Evolutionary conservation across 2,888 invertebrate species (phyloP), one percentile per base, ranked within the genome.

Genomic region (Amphipoea oculea): DNA sequence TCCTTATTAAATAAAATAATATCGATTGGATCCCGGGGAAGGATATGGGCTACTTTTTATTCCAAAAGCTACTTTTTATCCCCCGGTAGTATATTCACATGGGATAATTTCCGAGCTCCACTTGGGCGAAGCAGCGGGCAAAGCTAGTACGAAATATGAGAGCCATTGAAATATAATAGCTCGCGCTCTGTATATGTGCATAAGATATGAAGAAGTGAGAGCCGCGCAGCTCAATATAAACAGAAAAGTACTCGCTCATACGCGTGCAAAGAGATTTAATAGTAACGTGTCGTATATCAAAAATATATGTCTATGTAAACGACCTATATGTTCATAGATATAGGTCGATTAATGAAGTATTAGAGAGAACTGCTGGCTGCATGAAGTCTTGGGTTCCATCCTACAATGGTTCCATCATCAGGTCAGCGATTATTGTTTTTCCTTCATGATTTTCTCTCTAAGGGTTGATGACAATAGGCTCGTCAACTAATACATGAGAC

Each of bases 191-290:
- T 63, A 17, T 23, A 48, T 45, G 17, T 66, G 20, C 70, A 66
- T 70, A 70, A 40, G 57, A 70, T 57, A 71, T 79, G 65, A 79
- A 70, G 65, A 12, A 29, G 60, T 48, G 42, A 29, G 65, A 62
- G 51, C 57, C 57, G 23, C 29, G 2, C n/a, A 60, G 57, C 40
- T 42, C 66, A 48, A 66, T 79, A 45, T 62, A 36, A 62, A 70
- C 29, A 51, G 9, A 48, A 40, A 70, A 48, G 6, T 40, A 65
- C 42, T 29, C 11, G 42, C 76, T 23, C 17, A 17, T 4, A 45
- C 12, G 42, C 42, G 29, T n/a, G 66, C 12, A 66, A 23, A 66
- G 23, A 57, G 0, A 48, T n/a, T n/a, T 20, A 45, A 3, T 17
- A 42, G 42, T 42, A n/a, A 67, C 14, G 4, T n/a, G n/a, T 42